phyloP scores from a whole-genome alignment of 2,113 vertebrate species.

The Oreocharis arfaki region DNA sequence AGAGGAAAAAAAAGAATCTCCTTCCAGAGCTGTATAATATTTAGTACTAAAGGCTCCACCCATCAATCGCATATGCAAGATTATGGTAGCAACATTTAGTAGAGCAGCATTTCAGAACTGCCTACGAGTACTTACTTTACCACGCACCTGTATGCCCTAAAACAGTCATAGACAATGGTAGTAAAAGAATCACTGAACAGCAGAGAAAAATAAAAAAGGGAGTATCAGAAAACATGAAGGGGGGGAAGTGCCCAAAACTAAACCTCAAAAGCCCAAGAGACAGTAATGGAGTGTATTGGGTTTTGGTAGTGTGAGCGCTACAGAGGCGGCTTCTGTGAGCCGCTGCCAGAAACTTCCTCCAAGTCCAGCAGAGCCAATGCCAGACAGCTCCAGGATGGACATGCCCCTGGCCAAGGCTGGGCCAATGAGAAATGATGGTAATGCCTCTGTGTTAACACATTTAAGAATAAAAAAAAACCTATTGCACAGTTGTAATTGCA shows the following conservation, averaged over 20 bases:
- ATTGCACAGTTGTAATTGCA: neutral
- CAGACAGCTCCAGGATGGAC: neutral
- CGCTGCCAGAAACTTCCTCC: neutral
- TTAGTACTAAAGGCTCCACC: neutral
- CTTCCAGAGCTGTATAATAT: neutral
- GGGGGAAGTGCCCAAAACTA: neutral
- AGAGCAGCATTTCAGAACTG: neutral
- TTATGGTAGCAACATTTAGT: neutral
- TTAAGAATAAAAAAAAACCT: neutral
- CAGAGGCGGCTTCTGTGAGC: neutral
- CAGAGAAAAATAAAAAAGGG: neutral
- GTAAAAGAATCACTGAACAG: neutral
- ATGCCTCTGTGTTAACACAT: rapidly evolving
- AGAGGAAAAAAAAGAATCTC: neutral
- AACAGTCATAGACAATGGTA: neutral
- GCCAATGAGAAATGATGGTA: neutral
- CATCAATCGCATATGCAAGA: neutral
- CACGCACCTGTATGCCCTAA: neutral
- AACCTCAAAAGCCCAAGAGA: neutral
- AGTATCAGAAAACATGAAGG: neutral
- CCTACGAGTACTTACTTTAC: neutral
- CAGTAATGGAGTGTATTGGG: neutral
- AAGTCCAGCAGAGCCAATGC: neutral
- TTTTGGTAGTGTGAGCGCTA: neutral
- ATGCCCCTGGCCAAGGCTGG: neutral